Evolutionary conservation across 2,113 vertebrate species (phyloP).

Genomic region (Amazona vittata): DNA sequence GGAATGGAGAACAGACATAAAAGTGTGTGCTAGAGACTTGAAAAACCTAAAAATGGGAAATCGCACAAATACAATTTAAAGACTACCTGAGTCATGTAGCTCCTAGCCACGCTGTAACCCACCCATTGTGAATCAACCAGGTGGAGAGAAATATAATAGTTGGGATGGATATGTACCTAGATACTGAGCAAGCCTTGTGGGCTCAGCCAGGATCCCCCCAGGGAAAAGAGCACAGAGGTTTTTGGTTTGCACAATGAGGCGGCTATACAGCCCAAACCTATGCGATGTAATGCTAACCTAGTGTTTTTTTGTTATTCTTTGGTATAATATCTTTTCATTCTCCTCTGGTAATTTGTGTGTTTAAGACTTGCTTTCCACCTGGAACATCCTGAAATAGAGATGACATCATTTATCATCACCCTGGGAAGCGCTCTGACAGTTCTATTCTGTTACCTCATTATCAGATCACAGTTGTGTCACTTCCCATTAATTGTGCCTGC

Average conservation of each 20-base stretch:
- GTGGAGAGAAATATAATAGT: neutral
- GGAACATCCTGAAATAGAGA: neutral
- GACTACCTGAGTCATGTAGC: neutral
- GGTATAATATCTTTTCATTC: neutral
- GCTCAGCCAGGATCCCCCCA: neutral
- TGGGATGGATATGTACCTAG: neutral
- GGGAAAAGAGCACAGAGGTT: neutral
- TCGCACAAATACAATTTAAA: neutral
- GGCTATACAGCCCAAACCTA: neutral
- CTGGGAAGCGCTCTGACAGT: conserved; percentile 9
- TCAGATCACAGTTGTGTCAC: conserved; percentile 13
- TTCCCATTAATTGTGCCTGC: conserved; percentile 10
- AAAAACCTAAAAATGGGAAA: neutral
- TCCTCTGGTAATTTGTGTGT: neutral
- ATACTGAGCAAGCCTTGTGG: neutral
- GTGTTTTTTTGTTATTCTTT: neutral
- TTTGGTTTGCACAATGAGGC: neutral
- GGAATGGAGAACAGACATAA: neutral
- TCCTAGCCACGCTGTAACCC: neutral
- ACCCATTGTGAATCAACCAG: neutral
- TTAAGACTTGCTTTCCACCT: neutral
- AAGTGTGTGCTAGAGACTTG: neutral
- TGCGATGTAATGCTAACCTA: neutral
- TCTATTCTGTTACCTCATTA: conserved; percentile 46
- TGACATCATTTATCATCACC: conserved; percentile 17